Base-by-base conservation (phyloP, 2,113 vertebrate species). In the Megalops atlanticus region DNA sequence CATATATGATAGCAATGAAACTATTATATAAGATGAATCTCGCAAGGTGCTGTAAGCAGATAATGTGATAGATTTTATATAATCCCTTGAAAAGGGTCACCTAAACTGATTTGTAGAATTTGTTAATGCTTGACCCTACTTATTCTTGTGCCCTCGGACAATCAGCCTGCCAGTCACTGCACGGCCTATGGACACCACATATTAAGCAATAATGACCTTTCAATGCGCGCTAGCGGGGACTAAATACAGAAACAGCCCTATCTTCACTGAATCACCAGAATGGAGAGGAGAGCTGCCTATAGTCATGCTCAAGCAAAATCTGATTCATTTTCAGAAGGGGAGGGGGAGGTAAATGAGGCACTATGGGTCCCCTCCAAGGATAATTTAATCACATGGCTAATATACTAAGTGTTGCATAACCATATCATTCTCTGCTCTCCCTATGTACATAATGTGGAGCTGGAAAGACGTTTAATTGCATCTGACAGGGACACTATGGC, bases 361-460 rank as follows among this genome's bases (percentile, higher is more conserved):
- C 74, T 74, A 88, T 27, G 68, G 84, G 84, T 87, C 83, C 78
- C 45, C 79, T 88, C 80, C 81, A 83, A 87, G 86, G 84, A 86
- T 87, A 90, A 91, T 88, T 90, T 82, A 90, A 80, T 90, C 89
- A 90, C 78, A 71, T 84, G 87, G 84, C 85, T 91, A 90, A 89
- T 92, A 85, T 92, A 89, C 85, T 89, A 90, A 92, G 89, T 86
- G 87, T 91, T 88, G 88, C 89, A 85, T 92, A 91, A 91, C 86
- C 14, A 43, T 77, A 87, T 88, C 79, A 83, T 83, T 86, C 80
- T 86, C 85, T 89, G 89, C 86, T 82, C 80, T 88, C 81, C 82
- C 81, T 88, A 78, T 89, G 85, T 85, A 86, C 87, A 89, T 78
- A 87, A 79, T 76, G 74, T 87, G 79, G 80, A 80, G 82, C 85